These are phyloP conservation scores for Nasua narica DNA, from an alignment of 2,797 vertebrate genomes.

Conservation along the genomic window DNA sequence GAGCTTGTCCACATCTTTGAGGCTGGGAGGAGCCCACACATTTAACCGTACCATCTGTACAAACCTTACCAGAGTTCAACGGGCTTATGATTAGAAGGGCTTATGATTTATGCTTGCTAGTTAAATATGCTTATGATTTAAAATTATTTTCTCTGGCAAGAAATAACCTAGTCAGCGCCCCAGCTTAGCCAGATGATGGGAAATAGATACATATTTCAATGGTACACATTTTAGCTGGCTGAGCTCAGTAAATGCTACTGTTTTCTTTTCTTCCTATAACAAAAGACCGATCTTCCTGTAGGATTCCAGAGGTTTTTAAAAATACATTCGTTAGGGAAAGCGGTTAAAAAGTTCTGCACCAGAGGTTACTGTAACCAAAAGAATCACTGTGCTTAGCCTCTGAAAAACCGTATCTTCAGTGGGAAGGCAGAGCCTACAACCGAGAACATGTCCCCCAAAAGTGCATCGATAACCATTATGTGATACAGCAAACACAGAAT, in stretches of 20 bases:
- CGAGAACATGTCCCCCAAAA: background rate
- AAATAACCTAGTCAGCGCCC: constrained; percentile 65
- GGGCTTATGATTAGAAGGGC: constrained; percentile 48
- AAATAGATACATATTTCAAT: constrained; percentile 55
- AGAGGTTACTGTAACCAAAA: background rate
- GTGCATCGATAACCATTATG: background rate
- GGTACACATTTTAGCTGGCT: constrained; percentile 65
- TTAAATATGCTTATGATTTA: constrained; percentile 75
- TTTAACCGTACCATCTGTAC: constrained; percentile 50
- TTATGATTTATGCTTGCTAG: constrained; percentile 72
- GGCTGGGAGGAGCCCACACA: background rate
- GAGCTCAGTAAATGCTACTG: constrained; percentile 61
- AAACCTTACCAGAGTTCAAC: constrained; percentile 56
- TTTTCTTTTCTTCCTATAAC: constrained; percentile 62
- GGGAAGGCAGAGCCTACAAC: background rate
- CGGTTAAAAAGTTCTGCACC: background rate
- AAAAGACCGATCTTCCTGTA: constrained; percentile 44
- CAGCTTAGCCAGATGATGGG: constrained; percentile 55
- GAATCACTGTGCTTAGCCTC: background rate
- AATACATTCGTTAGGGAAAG: constrained; percentile 13
- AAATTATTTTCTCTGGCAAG: constrained; percentile 75
- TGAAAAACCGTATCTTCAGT: background rate
- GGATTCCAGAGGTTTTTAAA: constrained; percentile 14
- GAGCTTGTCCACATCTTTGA: constrained; percentile 36
- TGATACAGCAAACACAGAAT: background rate